Base-by-base conservation (phyloP, 2,888 invertebrate genomes). In the Erynnis tages region DNA sequence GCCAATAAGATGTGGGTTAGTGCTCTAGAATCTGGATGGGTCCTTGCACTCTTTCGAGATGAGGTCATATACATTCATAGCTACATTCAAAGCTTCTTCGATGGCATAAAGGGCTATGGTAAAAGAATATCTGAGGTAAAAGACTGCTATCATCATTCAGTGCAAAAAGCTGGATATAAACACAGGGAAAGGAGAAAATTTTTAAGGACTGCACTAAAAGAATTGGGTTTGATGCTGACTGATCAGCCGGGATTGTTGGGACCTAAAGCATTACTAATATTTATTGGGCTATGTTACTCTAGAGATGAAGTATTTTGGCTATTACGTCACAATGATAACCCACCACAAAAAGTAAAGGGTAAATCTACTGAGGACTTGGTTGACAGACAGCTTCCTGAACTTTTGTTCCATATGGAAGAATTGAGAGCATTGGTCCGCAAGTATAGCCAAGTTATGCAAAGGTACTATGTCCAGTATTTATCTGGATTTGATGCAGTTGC, bases 301-400 rank as follows among this genome's bases (percentile, higher is more conserved):
- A 92, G 99, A 65, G 99, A 99, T 90, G 99, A 99, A 90, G 96
- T 99, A 14, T 92, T 95, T 43, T 99, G 99, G 99, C 90, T 99
- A 38, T 79, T 99, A 35, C 92, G 99, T 46, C 99, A 99, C 77
- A 96, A 96, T 76, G 98, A 98, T 66, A 98, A 98, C 85, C 98
- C 97, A 27, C 98, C 98, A 1, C 93, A 95, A 60, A 96, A 96
- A 77, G 93, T 93, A 10, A 97, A 97, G 87, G 94, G 94, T 35
- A 95, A 96, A 81, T 93, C 94, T 8, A 93, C 95, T n/a, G 98
- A 98, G 82, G 98, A 98, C 82, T 89, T 99, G 49, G 96, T 98
- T 0, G 99, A 99, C 77, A 92, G 98, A 49, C 98, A 98, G 75
- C 90, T 99, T 34, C 99, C 99, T 1, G 99, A 99, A 80, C 87